Conservation (phyloP, 2,888 invertebrate species). For the Unio pictorum region DNA sequence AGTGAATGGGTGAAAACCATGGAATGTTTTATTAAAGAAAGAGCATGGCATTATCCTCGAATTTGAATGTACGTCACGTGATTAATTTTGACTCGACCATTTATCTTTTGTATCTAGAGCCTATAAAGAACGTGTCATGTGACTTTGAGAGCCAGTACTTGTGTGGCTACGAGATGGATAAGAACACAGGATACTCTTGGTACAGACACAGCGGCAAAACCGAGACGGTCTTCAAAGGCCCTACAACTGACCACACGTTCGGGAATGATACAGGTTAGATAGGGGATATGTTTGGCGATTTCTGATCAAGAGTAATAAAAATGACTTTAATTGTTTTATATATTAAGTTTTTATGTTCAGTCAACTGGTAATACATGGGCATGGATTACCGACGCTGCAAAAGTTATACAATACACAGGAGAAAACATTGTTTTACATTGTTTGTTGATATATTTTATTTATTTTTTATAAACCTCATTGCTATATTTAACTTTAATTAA, state of each 20-base stretch:
- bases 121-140: slow-evolving; percentile 47
- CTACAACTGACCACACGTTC: slow-evolving; percentile 52
- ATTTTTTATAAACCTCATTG: too few relatives aligned
- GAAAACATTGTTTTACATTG: neutral
- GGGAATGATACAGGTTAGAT: slow-evolving; percentile 34
- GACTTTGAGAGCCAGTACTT: slow-evolving; percentile 55
- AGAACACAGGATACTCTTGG: slow-evolving; percentile 38
- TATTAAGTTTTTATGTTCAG: neutral
- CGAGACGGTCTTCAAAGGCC: slow-evolving; percentile 46
- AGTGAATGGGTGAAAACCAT: too few relatives aligned
- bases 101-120: slow-evolving; percentile 30
- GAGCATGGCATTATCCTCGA: too few relatives aligned
- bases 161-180: slow-evolving; percentile 57
- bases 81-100: neutral
- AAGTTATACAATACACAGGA: neutral
- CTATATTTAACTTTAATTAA: too few relatives aligned
- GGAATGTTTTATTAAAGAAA: too few relatives aligned
- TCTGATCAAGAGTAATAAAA: neutral
- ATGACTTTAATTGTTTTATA: neutral
- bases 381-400: neutral
- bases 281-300: too few relatives aligned
- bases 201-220: slow-evolving; percentile 51
- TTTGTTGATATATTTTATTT: too few relatives aligned
- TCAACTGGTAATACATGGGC: neutral
- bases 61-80: too few relatives aligned